Base-by-base conservation (phyloP, 2,113 vertebrate species). In the Polypterus bichir region DNA sequence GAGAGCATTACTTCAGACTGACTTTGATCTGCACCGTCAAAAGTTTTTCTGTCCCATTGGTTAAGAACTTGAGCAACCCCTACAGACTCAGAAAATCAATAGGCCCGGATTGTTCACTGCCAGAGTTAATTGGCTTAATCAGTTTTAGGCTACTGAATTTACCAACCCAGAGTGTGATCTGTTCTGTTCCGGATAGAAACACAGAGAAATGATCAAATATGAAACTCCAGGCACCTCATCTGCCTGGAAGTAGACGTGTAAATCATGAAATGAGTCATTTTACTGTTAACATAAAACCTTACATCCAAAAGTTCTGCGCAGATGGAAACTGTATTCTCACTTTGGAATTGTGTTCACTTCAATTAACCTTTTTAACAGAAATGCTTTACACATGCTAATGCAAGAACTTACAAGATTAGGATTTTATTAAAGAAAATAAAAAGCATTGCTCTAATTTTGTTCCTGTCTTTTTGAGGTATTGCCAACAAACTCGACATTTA, bases 161-260 rank as follows among this genome's bases (percentile, higher is more conserved):
- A 66, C 77, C 60, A 65, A 86, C 86, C 86, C 57, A 88, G 86
- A 65, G 88, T 88, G 73, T 88, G 85, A 71, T 88, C 85, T 61
- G 82, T 88, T 68, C 82, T 69, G 75, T 88, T 88, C 86, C 86
- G 88, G 72, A 88, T 88, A 7, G 86, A 85, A 9, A 88, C 86
- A 65, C 86, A 88, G 46, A 88, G 59, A 70, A 88, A 82, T 10
- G 85, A 87, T 64, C 85, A 76, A 65, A 88, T 83, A 69, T 88
- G 86, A 74, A 85, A 86, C 46, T 2, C 85, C 85, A 2, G 85
- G 88, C 44, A 83, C 85, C 49, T 85, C 83, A 63, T 88, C 86
- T 7, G 81, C 84, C 86, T 88, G 71, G 9, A 47, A 60, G 47
- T 64, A 62, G 6, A 71, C 45, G 63, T 6, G 54, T 62, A 61